A percentile compares a stretch with the other conserved stretches of the same genome.
Conservation (phyloP, 2,113 vertebrate species). For the Podocnemis expansa region DNA sequence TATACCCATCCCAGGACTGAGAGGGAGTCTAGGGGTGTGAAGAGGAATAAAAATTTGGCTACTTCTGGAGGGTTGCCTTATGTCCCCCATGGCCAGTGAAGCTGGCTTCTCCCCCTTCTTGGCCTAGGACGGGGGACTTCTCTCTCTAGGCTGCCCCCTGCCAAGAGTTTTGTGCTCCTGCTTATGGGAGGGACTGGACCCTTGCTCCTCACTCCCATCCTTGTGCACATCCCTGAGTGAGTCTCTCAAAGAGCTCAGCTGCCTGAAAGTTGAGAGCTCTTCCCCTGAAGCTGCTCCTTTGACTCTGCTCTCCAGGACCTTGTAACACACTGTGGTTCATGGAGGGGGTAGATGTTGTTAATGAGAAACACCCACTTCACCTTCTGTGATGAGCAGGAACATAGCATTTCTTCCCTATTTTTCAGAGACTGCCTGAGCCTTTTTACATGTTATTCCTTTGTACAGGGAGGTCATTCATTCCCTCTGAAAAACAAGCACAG, state of each 20-base stretch:
- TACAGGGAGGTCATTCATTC: neutral
- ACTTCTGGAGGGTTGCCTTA: no score
- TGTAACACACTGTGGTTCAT: fast-evolving
- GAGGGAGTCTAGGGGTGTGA: no score
- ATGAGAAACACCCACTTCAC: neutral
- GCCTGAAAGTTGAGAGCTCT: neutral
- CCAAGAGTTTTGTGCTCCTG: neutral
- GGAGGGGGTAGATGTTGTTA: neutral
- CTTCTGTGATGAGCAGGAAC: neutral
- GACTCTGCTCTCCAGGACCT: neutral
- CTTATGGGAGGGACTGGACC: neutral
- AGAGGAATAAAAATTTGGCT: no score
- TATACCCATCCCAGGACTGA: neutral
- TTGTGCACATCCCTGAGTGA: neutral
- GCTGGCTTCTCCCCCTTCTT: no score
- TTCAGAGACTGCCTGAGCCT: neutral
- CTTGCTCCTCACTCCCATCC: neutral
- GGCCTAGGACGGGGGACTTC: no score
- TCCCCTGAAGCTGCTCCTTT: neutral
- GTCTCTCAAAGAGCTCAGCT: neutral
- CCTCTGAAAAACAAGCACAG: fast-evolving
- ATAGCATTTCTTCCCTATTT: neutral
- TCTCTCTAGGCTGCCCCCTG: no score
- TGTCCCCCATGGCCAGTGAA: no score
- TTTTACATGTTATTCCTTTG: neutral